phyloP scores from a whole-genome alignment of 2,797 vertebrate genomes.

The Notoglanidium macrostoma region DNA sequence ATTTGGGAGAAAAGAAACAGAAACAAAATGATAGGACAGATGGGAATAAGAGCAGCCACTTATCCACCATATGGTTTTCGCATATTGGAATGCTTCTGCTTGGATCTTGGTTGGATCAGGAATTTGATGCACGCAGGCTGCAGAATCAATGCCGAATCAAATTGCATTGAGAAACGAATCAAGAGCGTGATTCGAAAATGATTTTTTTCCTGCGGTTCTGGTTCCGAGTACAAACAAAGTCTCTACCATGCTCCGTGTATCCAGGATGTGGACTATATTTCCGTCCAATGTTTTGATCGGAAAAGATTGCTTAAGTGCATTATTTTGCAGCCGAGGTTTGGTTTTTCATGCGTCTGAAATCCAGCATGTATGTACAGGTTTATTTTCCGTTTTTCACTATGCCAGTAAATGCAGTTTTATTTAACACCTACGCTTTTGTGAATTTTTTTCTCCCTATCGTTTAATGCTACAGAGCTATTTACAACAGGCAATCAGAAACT shows the following conservation, averaged over 20 bases:
- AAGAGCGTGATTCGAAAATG: too few relatives aligned
- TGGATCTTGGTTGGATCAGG: not conserved
- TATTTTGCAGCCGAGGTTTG: not conserved
- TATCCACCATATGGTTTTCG: not conserved
- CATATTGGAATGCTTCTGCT: not conserved
- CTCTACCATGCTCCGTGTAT: not conserved
- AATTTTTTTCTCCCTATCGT: too few relatives aligned
- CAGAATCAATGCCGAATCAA: not conserved
- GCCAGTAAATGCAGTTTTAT: not conserved
- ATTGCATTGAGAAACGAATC: not conserved
- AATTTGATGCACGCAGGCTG: not conserved
- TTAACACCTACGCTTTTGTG: not conserved
- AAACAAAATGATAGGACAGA: slow-evolving; percentile 16
- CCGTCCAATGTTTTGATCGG: not conserved
- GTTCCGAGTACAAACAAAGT: not conserved
- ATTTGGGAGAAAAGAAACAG: not conserved
- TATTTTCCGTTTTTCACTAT: not conserved
- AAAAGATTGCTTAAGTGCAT: not conserved
- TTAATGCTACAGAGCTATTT: not conserved
- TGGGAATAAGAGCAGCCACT: not conserved
- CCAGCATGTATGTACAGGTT: not conserved
- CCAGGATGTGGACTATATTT: not conserved
- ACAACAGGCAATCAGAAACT: not conserved
- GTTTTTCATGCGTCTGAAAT: not conserved
- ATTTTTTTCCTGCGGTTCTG: not conserved